Conservation (phyloP, 1,140 invertebrate genomes). For the Drosophila lacteicornis region DNA sequence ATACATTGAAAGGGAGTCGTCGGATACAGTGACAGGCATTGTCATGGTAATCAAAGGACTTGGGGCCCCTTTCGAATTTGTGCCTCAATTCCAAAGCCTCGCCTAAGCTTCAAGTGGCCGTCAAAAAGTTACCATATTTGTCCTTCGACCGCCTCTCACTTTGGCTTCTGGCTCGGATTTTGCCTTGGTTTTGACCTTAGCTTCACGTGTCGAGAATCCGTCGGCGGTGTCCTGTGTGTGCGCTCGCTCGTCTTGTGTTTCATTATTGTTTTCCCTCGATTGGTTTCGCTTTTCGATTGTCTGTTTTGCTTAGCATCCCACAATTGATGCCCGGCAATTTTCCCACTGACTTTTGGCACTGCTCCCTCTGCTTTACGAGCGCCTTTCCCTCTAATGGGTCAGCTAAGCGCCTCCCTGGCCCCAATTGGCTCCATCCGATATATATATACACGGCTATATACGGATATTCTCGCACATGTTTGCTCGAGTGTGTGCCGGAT, state of each 20-base stretch:
- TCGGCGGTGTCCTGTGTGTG: conserved; percentile 23
- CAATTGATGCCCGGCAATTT: conserved; percentile 73
- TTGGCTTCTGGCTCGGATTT: conserved; percentile 31
- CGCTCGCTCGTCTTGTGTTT: conserved; percentile 46
- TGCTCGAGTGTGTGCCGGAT: conserved; percentile 7
- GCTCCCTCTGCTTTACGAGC: conserved; percentile 64
- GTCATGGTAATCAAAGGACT: conserved; percentile 76
- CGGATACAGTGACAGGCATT: conserved; percentile 39
- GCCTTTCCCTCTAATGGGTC: conserved; percentile 68
- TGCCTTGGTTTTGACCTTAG: conserved; percentile 26
- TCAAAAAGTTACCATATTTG: conserved; percentile 61
- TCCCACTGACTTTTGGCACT: conserved; percentile 65
- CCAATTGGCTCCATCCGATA: conserved; percentile 47
- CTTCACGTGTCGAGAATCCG: conserved; percentile 55
- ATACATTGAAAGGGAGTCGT: conserved; percentile 2
- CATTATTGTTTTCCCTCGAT: conserved; percentile 75
- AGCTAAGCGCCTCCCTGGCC: conserved; percentile 64
- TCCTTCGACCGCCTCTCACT: conserved; percentile 40
- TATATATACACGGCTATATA: conserved; percentile 16
- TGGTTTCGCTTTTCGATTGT: conserved; percentile 74
- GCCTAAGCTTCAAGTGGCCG: conserved; percentile 66
- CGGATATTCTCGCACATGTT: conserved; percentile 6
- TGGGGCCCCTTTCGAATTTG: conserved; percentile 30
- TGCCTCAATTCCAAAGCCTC: conserved; percentile 54
- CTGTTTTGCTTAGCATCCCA: conserved; percentile 74